Percentiles rank a stretch among this genome's conserved stretches.
phyloP scores from a whole-genome alignment of 2,113 vertebrate genomes.

The Sinocyclocheilus rhinocerous region DNA sequence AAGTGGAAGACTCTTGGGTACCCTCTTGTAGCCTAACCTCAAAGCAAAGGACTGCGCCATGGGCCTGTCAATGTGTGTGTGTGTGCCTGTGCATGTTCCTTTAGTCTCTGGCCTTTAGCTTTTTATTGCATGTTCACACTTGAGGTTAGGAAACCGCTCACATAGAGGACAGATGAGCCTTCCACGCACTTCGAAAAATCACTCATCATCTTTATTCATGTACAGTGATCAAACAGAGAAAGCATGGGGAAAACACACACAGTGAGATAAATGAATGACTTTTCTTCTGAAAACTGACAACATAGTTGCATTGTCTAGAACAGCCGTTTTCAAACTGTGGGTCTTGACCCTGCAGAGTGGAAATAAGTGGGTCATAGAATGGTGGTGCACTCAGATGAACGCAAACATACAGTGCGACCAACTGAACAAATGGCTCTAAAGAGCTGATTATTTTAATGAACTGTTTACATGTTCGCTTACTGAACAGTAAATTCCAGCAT shows the following conservation, averaged over 20 bases:
- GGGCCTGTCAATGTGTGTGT: slow-evolving; percentile 13
- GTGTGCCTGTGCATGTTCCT: slow-evolving; percentile 9
- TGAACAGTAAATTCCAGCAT: too few species aligned
- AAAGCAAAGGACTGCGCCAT: slow-evolving; percentile 47
- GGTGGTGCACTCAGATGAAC: background rate
- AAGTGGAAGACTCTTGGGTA: slow-evolving; percentile 42
- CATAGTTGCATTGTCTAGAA: background rate
- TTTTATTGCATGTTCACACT: slow-evolving; percentile 37
- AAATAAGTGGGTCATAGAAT: background rate
- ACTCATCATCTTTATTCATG: slow-evolving; percentile 2
- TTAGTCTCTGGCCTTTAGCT: slow-evolving; percentile 15
- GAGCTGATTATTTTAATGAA: too few species aligned
- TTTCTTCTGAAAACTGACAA: background rate
- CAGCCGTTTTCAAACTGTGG: background rate
- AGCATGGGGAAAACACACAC: background rate
- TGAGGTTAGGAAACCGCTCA: slow-evolving; percentile 18
- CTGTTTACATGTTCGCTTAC: too few species aligned
- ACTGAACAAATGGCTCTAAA: too few species aligned
- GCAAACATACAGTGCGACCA: too few species aligned
- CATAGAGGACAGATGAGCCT: slow-evolving; percentile 20
- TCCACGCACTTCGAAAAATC: slow-evolving; percentile 8
- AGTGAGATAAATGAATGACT: background rate
- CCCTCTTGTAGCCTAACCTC: slow-evolving; percentile 52
- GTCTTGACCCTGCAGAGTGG: background rate
- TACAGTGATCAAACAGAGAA: slow-evolving; percentile 25